Base-by-base conservation (phyloP, 2,113 vertebrate species). In the Phylloscopus trochiloides region DNA sequence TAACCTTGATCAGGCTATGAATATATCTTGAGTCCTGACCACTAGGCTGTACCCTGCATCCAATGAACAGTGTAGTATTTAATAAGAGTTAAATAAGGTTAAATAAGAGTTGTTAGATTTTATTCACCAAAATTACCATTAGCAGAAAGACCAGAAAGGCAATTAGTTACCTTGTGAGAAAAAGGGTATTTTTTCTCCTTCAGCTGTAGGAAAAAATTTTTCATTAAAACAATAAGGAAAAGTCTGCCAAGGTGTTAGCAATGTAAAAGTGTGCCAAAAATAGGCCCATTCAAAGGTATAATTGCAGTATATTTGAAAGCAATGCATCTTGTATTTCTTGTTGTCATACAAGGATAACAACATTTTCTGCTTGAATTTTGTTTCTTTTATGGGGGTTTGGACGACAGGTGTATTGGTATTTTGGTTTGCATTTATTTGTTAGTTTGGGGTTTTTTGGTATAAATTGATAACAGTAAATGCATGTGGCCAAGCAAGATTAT, bases 381-480 rank as follows among this genome's bases (percentile, higher is more conserved):
- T 81, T 91, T 85, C 34, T 36, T 32, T 5, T 57, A 20, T n/a
- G 9, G 10, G 17, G 14, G 4, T 51, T 86, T 86, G 26, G 26
- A 78, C 5, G 2, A 4, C 7, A 17, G 21, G 3, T 3, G 2
- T 52, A 25, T 59, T 59, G 6, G 26, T 59, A 34, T 74, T 67
- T 81, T 81, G 19, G n/a, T 40, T 47, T 81, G n/a, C 10, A 45
- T 74, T 68, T 61, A 43, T 50, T 55, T 28, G 16, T 51, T n/a
- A 7, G 9, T 29, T 38, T 72, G 32, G 38, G 11, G 3, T 1
- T 36, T 38, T 28, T 66, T 78, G 5, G 13, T 76, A 48, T 75
- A 80, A 70, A 34, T 79, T 86, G 90, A 77, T 92, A 94, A 74
- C 47, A 86, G 63, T 38, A 95, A 96, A 90, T 88, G 61, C 71